Evolutionary conservation across 2,888 invertebrate species (phyloP).

Genomic region (Phyllotreta cruciferae): DNA sequence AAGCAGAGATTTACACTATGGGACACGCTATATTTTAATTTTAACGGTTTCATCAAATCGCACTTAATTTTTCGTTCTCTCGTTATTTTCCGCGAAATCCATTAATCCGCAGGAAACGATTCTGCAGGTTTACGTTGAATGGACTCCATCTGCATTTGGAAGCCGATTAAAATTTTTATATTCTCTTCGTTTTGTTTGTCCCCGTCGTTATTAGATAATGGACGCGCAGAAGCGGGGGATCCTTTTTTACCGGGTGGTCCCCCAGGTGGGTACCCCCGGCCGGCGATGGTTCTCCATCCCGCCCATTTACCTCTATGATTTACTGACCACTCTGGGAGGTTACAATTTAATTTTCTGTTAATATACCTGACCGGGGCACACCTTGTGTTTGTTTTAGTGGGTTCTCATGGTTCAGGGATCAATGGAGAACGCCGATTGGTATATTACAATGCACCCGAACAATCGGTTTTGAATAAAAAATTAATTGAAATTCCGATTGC

Average conservation of each 20-base stretch:
- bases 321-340: constrained; percentile 52
- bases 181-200: no score
- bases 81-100: not conserved
- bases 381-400: constrained; percentile 37
- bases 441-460: not conserved
- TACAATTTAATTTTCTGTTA: constrained; percentile 54
- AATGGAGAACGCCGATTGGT: constrained; percentile 14
- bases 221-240: constrained; percentile 28
- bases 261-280: constrained; percentile 37
- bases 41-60: constrained; percentile 4
- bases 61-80: constrained; percentile 9
- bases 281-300: constrained; percentile 34
- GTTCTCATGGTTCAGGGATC: constrained; percentile 31
- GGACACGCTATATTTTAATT: constrained; percentile 1
- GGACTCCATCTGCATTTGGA: no score
- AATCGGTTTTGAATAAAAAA: no score
- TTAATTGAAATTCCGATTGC: no score
- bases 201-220: no score
- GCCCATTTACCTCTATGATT: constrained; percentile 53
- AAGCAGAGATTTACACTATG: constrained; percentile 26
- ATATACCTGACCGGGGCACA: constrained; percentile 48
- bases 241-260: constrained; percentile 50
- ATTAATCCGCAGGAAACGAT: constrained; percentile 4
- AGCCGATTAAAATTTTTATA: no score
- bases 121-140: no score